A percentile compares a stretch with the other conserved stretches of the same genome.
Conservation (phyloP, 35 echinoderm and acorn worm genomes). For the Strongylocentrotus purpuratus region DNA sequence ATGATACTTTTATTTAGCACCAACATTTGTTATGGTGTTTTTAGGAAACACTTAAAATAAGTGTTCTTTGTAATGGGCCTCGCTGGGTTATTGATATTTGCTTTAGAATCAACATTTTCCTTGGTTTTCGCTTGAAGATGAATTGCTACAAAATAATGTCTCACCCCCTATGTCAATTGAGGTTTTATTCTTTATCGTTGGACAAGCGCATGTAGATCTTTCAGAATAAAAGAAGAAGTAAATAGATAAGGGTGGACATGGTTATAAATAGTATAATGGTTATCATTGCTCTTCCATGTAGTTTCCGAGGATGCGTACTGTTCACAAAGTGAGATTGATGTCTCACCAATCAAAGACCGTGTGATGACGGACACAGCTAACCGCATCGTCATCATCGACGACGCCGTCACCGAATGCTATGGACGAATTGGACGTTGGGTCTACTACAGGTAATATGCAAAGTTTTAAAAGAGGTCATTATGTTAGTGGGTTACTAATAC, state of each 20-base stretch:
- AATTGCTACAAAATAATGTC: not conserved
- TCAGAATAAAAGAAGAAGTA: no score
- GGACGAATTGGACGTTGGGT: conserved; percentile 69
- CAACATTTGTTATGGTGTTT: no score
- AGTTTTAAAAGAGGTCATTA: not conserved
- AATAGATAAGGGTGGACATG: not conserved
- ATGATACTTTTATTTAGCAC: no score
- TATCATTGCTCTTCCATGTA: not conserved
- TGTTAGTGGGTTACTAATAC: not conserved
- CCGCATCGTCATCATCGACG: conserved; percentile 63
- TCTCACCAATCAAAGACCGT: conserved; percentile 64
- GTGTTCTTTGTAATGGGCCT: no score
- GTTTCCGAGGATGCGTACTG: conserved; percentile 69
- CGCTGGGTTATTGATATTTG: no score
- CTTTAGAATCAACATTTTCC: no score
- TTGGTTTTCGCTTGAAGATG: no score
- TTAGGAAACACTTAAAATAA: no score
- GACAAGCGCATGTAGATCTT: no score
- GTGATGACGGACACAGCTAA: conserved; percentile 72
- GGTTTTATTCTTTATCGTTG: no score
- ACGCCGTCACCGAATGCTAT: conserved; percentile 63
- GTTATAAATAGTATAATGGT: not conserved
- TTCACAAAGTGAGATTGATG: conserved; percentile 45
- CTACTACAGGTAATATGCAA: conserved; percentile 56
- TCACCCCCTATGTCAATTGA: not conserved